These are phyloP conservation scores for Apoda limacodes DNA, from an alignment of 2,888 invertebrate genomes.

Conservation along the genomic window DNA sequence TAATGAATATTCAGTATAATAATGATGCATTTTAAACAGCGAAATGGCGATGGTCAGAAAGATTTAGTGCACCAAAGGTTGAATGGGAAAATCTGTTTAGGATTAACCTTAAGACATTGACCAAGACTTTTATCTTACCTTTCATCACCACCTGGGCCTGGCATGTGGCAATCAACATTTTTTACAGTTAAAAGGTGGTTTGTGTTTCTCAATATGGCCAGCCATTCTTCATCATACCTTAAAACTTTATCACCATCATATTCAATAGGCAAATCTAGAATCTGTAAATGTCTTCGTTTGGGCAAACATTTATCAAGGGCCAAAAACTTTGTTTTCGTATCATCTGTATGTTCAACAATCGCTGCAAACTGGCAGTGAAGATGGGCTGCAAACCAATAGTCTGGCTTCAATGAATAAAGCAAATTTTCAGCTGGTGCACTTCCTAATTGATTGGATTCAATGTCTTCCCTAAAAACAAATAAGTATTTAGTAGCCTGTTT, in stretches of 20 bases:
- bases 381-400: slow-evolving; percentile 98
- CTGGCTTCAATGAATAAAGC: slow-evolving; percentile 82
- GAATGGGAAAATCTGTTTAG: no score
- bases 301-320: slow-evolving; percentile 98
- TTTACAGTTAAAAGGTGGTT: slow-evolving; percentile 88
- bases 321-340: slow-evolving; percentile 80
- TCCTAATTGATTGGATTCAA: slow-evolving; percentile 85
- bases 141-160: slow-evolving; percentile 78
- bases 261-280: slow-evolving; percentile 74
- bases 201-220: slow-evolving; percentile 87
- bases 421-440: slow-evolving; percentile 88
- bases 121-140: slow-evolving; percentile 57
- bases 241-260: slow-evolving; percentile 65
- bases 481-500: no score
- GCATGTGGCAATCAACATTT: slow-evolving; percentile 79
- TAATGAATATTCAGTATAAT: no score
- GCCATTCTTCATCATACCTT: slow-evolving; percentile 93
- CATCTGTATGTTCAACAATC: slow-evolving; percentile 78
- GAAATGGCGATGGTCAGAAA: no score
- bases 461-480: slow-evolving; percentile 79
- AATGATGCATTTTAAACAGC: no score
- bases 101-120: no score
- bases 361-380: slow-evolving; percentile 97
- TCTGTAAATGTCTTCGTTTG: slow-evolving; percentile 87
- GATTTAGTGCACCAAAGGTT: no score